Percentiles rank a stretch among this genome's conserved stretches.
These are phyloP conservation scores for Manis pentadactyla DNA, from an alignment of 2,797 vertebrate genomes.

Conservation along the genomic window DNA sequence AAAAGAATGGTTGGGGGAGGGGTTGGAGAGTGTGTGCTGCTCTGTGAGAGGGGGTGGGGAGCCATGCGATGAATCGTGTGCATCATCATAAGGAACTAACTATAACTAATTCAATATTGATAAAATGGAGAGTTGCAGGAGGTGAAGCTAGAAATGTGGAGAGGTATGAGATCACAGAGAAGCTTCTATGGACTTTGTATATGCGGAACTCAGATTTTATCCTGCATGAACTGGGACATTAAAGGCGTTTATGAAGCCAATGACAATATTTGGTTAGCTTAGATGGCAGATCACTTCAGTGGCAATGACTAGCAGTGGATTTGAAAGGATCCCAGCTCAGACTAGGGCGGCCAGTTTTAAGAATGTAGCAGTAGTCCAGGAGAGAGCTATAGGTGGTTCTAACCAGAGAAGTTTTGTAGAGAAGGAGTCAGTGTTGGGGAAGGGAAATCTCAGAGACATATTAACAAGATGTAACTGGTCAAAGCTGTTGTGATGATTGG, in stretches of 20 bases:
- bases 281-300: not conserved
- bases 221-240: not conserved
- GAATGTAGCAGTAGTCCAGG: not conserved
- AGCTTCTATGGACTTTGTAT: not conserved
- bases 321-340: not conserved
- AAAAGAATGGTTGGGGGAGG: not conserved
- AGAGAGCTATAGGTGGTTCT: not conserved
- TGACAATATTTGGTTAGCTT: not conserved
- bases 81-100: not conserved
- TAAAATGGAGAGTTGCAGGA: not conserved
- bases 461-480: not conserved
- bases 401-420: not conserved
- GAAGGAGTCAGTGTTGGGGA: not conserved
- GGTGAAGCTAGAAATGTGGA: not conserved
- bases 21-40: no score
- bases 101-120: not conserved
- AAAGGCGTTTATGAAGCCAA: not conserved
- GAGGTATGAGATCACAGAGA: not conserved
- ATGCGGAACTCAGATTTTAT: not conserved
- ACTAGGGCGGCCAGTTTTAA: not conserved
- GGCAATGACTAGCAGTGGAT: not conserved
- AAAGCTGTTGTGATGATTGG: not conserved
- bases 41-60: not conserved
- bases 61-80: not conserved
- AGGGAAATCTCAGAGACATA: not conserved